Evolutionary conservation across 2,797 vertebrate genomes (phyloP).

Genomic region (Brotula barbata): DNA sequence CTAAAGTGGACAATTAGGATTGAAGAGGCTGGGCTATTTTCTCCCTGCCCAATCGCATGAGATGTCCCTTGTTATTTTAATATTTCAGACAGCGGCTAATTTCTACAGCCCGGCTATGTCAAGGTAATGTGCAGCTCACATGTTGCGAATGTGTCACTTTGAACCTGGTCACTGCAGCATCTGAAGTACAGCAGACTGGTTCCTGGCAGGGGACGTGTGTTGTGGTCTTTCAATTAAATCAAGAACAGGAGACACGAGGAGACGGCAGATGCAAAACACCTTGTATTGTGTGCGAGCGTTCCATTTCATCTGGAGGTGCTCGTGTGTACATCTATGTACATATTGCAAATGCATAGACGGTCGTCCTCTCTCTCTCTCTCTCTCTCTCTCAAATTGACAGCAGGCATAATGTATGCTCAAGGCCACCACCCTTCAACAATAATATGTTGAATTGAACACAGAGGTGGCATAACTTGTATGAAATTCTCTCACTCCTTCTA

Average conservation of each 20-base stretch:
- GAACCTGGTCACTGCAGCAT: conserved; percentile 82
- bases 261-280: conserved; percentile 15
- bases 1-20: conserved; percentile 98
- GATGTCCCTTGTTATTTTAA: conserved; percentile 99
- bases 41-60: conserved; percentile 90
- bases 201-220: conserved; percentile 33
- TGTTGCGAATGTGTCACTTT: conserved; percentile 92
- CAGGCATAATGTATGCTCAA: conserved; percentile 9
- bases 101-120: conserved; percentile 92
- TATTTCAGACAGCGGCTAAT: conserved; percentile 96
- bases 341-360: not conserved
- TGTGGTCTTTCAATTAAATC: conserved; percentile 65
- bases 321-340: conserved; percentile 15
- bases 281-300: conserved; percentile 20
- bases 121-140: conserved; percentile 91
- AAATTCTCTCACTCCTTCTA: conserved; percentile 65
- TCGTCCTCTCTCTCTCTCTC: conserved; percentile 24
- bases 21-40: conserved; percentile 50
- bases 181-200: conserved; percentile 51
- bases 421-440: conserved; percentile 41
- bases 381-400: conserved; percentile 41
- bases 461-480: conserved; percentile 64
- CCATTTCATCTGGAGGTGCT: conserved; percentile 8
- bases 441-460: conserved; percentile 64
- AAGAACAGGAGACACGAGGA: conserved; percentile 23